Evolutionary conservation across 2,113 vertebrate genomes (phyloP), one percentile per base, ranked within the genome.

Genomic region (Alexandromys fortis): DNA sequence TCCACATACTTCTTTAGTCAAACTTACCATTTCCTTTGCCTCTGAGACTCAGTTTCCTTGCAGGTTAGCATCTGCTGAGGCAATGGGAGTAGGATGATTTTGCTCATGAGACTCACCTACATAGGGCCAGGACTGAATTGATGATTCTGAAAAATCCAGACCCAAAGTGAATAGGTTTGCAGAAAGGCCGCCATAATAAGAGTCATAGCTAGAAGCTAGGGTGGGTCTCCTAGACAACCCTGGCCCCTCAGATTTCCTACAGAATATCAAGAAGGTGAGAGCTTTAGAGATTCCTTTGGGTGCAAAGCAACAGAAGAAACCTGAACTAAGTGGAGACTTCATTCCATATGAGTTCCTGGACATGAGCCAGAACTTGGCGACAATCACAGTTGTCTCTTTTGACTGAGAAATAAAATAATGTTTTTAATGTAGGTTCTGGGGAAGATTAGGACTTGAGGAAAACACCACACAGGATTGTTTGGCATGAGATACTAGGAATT

Each of bases 341-440:
- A 67, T 24, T n/a, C 49, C 22, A 58, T 63, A 24, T 7, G 8
- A 79, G 72, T 52, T 95, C 67, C 73, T n/a, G 77, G 61, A 77
- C 9, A 5, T 30, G 38, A 45, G 35, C 7, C 58, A 65, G 49
- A 65, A 58, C 14, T 35, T 72, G 49, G 49, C 28, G n/a, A 72
- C 14, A 61, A 45, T 75, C 7, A 28, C 1, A 2, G 22, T 78
- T 24, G 21, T 77, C 58, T 88, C 5, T 45, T 82, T 65, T 86
- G 33, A 47, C 70, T 91, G 33, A 49, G 86, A 86, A 92, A 83
- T 94, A 26, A 95, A 82, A 92, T 76, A 95, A 68, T 83, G 75
- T 28, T 94, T 91, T 83, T 16, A 33, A 76, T 91, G 12, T 72
- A 58, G 83, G n/a, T 55, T 87, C n/a, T 88, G 22, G 47, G 42